These are phyloP conservation scores for Limnothrissa miodon DNA, from an alignment of 2,113 vertebrate genomes.

Conservation along the genomic window DNA sequence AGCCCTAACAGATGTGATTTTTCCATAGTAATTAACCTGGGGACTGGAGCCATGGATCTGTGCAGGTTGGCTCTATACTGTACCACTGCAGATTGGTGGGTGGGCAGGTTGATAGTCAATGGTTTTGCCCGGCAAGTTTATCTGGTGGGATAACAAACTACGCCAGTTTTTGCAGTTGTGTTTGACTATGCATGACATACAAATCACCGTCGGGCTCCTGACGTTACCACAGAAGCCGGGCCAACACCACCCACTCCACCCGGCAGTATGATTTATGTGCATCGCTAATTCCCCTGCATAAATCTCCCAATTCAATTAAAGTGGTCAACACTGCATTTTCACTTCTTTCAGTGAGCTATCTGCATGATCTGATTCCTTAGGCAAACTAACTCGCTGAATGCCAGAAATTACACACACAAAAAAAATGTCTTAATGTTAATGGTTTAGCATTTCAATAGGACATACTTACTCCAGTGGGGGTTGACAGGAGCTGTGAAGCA, in stretches of 20 bases:
- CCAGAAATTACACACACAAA: background rate
- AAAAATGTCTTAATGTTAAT: background rate
- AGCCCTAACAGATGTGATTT: background rate
- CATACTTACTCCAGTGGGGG: constrained; percentile 75
- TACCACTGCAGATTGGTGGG: background rate
- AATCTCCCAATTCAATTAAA: constrained; percentile 1
- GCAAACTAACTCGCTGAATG: background rate
- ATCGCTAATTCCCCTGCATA: constrained; percentile 1
- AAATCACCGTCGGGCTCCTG: background rate
- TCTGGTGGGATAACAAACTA: background rate
- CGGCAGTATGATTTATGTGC: background rate
- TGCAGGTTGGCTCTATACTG: background rate
- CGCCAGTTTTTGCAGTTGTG: background rate
- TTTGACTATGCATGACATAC: background rate
- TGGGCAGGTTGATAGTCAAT: background rate
- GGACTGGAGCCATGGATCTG: background rate
- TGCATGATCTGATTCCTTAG: background rate
- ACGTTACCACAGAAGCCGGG: background rate
- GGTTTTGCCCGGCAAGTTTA: background rate
- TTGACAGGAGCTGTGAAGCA: constrained; percentile 72
- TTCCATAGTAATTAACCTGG: constrained; percentile 1
- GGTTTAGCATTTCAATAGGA: background rate
- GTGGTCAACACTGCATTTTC: background rate
- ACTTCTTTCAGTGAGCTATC: background rate
- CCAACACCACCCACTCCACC: background rate